Evolutionary conservation across 2,888 invertebrate genomes (phyloP).

Genomic region (Leucoptera coffeella): DNA sequence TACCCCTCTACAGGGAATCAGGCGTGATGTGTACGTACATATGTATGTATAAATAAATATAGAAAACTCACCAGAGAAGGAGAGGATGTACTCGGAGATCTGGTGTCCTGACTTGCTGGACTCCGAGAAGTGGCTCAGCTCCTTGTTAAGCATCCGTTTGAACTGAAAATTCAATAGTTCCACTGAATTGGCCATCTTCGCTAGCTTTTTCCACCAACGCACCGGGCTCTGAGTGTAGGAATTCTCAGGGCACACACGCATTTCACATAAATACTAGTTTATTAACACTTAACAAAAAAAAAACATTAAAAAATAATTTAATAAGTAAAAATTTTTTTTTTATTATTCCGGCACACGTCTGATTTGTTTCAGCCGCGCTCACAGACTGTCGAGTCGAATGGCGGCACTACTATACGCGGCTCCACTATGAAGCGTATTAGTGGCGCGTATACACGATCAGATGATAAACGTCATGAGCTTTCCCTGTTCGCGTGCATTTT

Average conservation of each 20-base stretch:
- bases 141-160: constrained; percentile 99
- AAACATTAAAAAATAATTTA: constrained; percentile 5
- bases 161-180: constrained; percentile 68
- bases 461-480: no score
- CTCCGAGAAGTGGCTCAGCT: constrained; percentile 97
- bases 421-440: no score
- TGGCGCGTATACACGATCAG: no score
- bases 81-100: constrained; percentile 98
- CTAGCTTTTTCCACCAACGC: constrained; percentile 29
- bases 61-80: constrained; percentile 86
- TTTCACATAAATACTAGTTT: constrained; percentile 20
- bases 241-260: constrained; percentile 42
- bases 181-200: constrained; percentile 36
- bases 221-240: constrained; percentile 28
- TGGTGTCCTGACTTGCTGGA: constrained; percentile 98
- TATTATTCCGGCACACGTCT: no score
- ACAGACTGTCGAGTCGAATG: no score
- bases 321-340: constrained; percentile 2
- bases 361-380: no score
- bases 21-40: no score
- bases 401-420: no score
- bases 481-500: no score
- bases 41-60: background rate
- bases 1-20: no score
- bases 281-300: constrained; percentile 11